A percentile compares a stretch with the other conserved stretches of the same genome.
Conservation (phyloP, 2,888 invertebrate genomes). For the Hybos culiciformis region DNA sequence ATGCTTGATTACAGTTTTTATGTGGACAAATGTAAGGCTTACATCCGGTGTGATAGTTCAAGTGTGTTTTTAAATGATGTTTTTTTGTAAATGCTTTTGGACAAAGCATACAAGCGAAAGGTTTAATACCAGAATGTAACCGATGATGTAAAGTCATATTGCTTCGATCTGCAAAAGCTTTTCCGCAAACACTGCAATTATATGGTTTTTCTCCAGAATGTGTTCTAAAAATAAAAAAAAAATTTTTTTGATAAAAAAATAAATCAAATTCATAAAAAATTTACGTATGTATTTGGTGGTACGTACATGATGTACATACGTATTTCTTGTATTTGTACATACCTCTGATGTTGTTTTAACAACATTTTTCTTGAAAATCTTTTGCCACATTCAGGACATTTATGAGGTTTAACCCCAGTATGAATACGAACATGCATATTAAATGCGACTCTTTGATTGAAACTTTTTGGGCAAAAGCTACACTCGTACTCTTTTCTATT, state of each 20-base stretch:
- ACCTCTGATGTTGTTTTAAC: slow-evolving; percentile 65
- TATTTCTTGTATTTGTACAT: too few species aligned
- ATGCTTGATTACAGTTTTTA: slow-evolving; percentile 55
- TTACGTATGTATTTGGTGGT: too few species aligned
- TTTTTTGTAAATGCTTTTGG: slow-evolving; percentile 73
- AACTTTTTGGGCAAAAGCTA: slow-evolving; percentile 66
- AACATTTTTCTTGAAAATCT: slow-evolving; percentile 77
- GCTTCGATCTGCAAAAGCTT: slow-evolving; percentile 70
- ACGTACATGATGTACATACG: too few species aligned
- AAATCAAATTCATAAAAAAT: too few species aligned
- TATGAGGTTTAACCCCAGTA: slow-evolving; percentile 67
- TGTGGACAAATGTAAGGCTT: slow-evolving; percentile 63
- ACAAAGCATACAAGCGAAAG: slow-evolving; percentile 46
- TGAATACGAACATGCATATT: slow-evolving; percentile 78
- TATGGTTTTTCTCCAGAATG: slow-evolving; percentile 71
- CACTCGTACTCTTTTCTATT: slow-evolving; percentile 72
- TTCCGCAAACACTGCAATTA: slow-evolving; percentile 65
- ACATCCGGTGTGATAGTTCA: slow-evolving; percentile 72
- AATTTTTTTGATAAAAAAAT: too few species aligned
- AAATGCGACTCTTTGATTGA: slow-evolving; percentile 75
- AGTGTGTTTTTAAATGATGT: slow-evolving; percentile 70
- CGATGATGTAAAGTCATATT: slow-evolving; percentile 74
- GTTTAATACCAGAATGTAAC: slow-evolving; percentile 67
- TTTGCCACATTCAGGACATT: slow-evolving; percentile 62
- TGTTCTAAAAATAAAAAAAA: too few species aligned